phyloP scores from a whole-genome alignment of 2,113 vertebrate species.

The Probosciger aterrimus region DNA sequence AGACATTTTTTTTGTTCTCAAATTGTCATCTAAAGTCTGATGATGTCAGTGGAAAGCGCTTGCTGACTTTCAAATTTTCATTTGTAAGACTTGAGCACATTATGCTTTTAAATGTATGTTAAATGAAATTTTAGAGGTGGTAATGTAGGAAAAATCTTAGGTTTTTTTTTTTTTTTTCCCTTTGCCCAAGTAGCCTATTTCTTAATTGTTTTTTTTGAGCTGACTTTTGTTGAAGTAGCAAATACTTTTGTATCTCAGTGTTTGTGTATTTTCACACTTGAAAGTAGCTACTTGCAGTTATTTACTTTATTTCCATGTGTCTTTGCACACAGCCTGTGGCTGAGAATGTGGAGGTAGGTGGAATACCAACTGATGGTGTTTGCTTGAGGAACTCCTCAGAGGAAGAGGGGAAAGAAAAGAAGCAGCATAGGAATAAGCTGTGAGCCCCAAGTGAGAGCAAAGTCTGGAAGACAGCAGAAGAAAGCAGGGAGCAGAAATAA shows the following conservation, averaged over 20 bases:
- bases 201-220: not conserved
- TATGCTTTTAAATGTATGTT: not conserved
- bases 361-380: not conserved
- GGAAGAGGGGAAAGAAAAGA: not conserved
- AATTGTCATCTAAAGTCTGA: not conserved
- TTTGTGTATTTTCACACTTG: not conserved
- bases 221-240: not conserved
- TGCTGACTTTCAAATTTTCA: not conserved
- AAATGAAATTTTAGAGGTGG: not conserved
- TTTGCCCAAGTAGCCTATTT: not conserved
- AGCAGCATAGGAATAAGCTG: not conserved
- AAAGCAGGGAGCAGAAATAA: not conserved
- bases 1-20: not conserved
- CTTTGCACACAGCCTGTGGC: not conserved
- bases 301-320: not conserved
- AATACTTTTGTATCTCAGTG: not conserved
- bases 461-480: not conserved
- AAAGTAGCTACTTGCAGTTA: not conserved
- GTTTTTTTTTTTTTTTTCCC: rapidly evolving
- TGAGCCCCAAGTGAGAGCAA: not conserved
- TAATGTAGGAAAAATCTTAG: not conserved
- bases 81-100: not conserved
- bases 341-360: not conserved
- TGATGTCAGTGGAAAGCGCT: not conserved
- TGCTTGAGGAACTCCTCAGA: not conserved